Conservation (phyloP, 2,113 vertebrate genomes). For the Cyprinus carpio region DNA sequence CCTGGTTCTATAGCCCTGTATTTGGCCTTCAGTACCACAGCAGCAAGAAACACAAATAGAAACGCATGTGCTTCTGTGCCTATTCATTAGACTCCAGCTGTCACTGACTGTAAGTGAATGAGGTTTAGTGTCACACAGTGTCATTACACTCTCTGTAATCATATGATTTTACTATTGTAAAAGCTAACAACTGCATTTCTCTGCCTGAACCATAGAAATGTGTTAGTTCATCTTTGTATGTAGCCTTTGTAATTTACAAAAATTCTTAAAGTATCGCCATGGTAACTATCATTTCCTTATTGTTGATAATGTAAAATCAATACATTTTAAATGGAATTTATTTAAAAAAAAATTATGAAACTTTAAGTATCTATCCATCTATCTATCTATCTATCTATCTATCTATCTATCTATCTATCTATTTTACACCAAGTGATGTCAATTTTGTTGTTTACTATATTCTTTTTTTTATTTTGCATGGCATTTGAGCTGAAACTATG, state of each 20-base stretch:
- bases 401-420: too few relatives aligned
- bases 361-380: too few relatives aligned
- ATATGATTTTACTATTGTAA: slow-evolving; percentile 2
- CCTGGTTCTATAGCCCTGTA: not conserved
- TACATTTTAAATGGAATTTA: not conserved
- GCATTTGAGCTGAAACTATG: not conserved
- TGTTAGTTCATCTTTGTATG: not conserved
- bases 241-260: not conserved
- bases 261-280: not conserved
- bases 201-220: not conserved
- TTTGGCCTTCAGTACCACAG: not conserved
- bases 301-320: not conserved
- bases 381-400: too few relatives aligned
- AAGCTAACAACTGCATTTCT: not conserved
- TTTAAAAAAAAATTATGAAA: too few relatives aligned
- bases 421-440: not conserved
- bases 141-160: not conserved
- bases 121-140: slow-evolving; percentile 8
- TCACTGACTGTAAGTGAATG: not conserved
- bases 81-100: slow-evolving; percentile 45
- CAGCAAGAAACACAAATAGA: slow-evolving; percentile 5
- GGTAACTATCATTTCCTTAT: not conserved
- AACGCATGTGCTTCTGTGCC: not conserved
- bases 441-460: too few relatives aligned
- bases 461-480: not conserved